Base-by-base conservation (phyloP, 2,797 vertebrate species). In the Alfaro cultratus region DNA sequence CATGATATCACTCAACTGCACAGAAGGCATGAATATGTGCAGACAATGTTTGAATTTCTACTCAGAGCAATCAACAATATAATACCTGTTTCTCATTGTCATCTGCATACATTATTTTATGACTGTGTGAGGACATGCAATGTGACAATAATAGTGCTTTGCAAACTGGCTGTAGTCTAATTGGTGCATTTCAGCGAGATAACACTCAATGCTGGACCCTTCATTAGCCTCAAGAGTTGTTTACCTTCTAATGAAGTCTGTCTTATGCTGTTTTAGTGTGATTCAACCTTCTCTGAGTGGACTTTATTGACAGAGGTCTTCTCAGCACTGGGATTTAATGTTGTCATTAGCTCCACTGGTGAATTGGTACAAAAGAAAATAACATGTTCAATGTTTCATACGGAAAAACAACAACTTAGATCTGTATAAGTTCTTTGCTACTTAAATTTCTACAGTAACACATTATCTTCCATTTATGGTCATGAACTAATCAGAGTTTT, bases 101-200 rank as follows among this genome's bases (percentile, higher is more conserved):
- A 43, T 70, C 67, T 36, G 70, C 49, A 76, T 43, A 71, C 13
- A 72, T 81, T 85, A 45, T 86, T 86, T 86, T 86, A 13, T 41
- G n/a, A 89, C 87, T 81, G 83, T 85, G 78, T 80, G 81, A 87
- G 70, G 82, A 86, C 84, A 85, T 87, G 83, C 86, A 89, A 90
- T 62, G 80, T 86, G 81, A 89, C 79, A 80, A 89, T 87, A 84
- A 90, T 80, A 73, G 85, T 73, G 75, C 75, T 85, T 82, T 78
- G 79, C 74, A 80, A 74, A 78, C 86, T 80, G 82, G 77, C 74
- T 83, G 76, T 62, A 64, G 78, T 86, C 82, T 94, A 93, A 94
- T 94, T 93, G 90, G 87, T 83, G 80, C 86, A 83, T 86, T 85
- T 87, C 85, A 85, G 89, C 92, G 85, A 84, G 82, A 87, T 31